These are phyloP conservation scores for Syngnathus rostellatus DNA, from an alignment of 2,797 vertebrate species.

Conservation along the genomic window DNA sequence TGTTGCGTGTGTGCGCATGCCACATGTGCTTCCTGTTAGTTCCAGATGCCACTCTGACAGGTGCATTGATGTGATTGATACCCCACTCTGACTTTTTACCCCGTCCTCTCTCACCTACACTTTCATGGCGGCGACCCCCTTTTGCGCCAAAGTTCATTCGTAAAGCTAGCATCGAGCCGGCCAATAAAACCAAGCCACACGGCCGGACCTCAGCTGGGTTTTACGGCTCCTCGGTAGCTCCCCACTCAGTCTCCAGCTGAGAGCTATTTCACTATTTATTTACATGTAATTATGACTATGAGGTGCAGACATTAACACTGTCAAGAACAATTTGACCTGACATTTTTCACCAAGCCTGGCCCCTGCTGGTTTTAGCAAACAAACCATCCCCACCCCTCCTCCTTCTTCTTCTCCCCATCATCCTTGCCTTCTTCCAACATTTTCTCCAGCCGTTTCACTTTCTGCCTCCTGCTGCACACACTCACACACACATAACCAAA, in stretches of 20 bases:
- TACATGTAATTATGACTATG: slow-evolving; percentile 99
- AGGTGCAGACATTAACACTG: slow-evolving; percentile 99
- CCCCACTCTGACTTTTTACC: slow-evolving; percentile 50
- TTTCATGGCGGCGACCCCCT: slow-evolving; percentile 9
- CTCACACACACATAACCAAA: slow-evolving; percentile 33
- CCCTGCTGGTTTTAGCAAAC: slow-evolving; percentile 78
- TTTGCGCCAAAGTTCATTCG: slow-evolving; percentile 19
- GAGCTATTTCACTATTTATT: slow-evolving; percentile 99
- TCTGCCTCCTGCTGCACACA: slow-evolving; percentile 11
- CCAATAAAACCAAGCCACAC: not conserved
- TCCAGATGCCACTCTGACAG: slow-evolving; percentile 96
- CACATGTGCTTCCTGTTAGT: slow-evolving; percentile 86
- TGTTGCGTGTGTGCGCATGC: slow-evolving; percentile 48
- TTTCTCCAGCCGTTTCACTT: slow-evolving; percentile 11
- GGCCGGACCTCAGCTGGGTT: not conserved
- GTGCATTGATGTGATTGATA: slow-evolving; percentile 85
- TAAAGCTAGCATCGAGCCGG: slow-evolving; percentile 6
- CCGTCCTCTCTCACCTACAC: slow-evolving; percentile 34
- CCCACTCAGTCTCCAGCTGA: slow-evolving; percentile 86
- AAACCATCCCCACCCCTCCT: slow-evolving; percentile 30
- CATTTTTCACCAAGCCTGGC: slow-evolving; percentile 90
- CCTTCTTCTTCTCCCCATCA: slow-evolving; percentile 26
- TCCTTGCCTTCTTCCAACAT: slow-evolving; percentile 20
- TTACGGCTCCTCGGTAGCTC: slow-evolving; percentile 57
- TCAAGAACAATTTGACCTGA: slow-evolving; percentile 99